phyloP scores from a whole-genome alignment of 2,797 vertebrate genomes.

The Nyctibius grandis region DNA sequence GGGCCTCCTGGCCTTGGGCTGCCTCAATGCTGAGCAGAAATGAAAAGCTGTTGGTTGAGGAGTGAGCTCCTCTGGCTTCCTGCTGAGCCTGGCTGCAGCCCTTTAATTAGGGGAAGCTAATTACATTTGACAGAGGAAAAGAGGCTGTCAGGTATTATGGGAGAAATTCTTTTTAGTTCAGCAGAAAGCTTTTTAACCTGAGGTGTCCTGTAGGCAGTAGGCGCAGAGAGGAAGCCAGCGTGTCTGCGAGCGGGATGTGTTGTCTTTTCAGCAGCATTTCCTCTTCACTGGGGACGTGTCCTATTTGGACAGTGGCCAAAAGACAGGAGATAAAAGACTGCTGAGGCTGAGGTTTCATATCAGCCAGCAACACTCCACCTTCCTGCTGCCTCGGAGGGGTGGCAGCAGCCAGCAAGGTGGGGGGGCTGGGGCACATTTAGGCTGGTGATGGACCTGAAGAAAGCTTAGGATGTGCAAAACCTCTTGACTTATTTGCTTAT shows the following conservation, averaged over 20 bases:
- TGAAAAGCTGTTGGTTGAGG: neutral
- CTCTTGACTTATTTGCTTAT: neutral
- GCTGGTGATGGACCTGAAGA: neutral
- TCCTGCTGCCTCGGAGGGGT: neutral
- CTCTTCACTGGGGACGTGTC: neutral
- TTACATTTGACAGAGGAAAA: neutral
- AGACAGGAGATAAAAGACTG: neutral
- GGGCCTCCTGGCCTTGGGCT: neutral
- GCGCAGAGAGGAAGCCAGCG: neutral
- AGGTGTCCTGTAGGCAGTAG: neutral
- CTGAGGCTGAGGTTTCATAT: neutral
- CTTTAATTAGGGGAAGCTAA: constrained; percentile 24
- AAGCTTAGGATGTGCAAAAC: neutral
- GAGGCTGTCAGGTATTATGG: neutral
- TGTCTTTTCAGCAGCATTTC: neutral
- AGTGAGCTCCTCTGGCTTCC: neutral
- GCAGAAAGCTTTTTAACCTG: neutral
- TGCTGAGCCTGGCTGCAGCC: neutral
- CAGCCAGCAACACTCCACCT: neutral
- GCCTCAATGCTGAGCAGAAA: neutral
- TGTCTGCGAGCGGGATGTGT: neutral
- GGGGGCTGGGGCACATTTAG: neutral
- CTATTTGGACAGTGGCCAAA: neutral
- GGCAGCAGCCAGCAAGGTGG: neutral
- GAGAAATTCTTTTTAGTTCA: neutral